Conservation (phyloP, 2,113 vertebrate species). For the Macheiramphus alcinus region DNA sequence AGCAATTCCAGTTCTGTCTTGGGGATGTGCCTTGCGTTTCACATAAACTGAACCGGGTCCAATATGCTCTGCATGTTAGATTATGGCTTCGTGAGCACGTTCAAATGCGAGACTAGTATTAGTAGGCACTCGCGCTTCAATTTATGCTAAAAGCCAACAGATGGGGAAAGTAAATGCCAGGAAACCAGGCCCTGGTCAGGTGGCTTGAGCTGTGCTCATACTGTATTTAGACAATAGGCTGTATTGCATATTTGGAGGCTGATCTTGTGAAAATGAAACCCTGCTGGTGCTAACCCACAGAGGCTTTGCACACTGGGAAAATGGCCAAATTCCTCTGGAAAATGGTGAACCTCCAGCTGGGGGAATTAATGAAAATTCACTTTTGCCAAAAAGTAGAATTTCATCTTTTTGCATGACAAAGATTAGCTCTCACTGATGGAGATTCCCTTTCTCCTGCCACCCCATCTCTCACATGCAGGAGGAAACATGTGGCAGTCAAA, state of each 20-base stretch:
- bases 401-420: conserved; percentile 9
- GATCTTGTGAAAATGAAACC: conserved; percentile 57
- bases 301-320: conserved; percentile 52
- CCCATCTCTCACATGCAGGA: rapidly evolving
- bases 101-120: neutral
- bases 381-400: conserved; percentile 49
- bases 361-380: conserved; percentile 60
- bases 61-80: neutral
- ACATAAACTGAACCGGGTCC: neutral
- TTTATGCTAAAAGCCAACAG: conserved; percentile 55
- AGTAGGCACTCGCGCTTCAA: neutral
- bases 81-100: conserved; percentile 11
- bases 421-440: neutral
- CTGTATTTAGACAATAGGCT: conserved; percentile 37
- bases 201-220: conserved; percentile 39
- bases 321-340: conserved; percentile 64
- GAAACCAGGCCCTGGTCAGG: conserved; percentile 31
- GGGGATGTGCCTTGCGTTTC: neutral
- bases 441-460: neutral
- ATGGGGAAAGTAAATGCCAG: conserved; percentile 54
- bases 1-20: conserved; percentile 15
- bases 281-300: conserved; percentile 56
- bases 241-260: conserved; percentile 20
- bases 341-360: conserved; percentile 48
- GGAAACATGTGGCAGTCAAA: neutral